Evolutionary conservation across 2,888 invertebrate genomes (phyloP).

Genomic region (Tetragonisca angustula): DNA sequence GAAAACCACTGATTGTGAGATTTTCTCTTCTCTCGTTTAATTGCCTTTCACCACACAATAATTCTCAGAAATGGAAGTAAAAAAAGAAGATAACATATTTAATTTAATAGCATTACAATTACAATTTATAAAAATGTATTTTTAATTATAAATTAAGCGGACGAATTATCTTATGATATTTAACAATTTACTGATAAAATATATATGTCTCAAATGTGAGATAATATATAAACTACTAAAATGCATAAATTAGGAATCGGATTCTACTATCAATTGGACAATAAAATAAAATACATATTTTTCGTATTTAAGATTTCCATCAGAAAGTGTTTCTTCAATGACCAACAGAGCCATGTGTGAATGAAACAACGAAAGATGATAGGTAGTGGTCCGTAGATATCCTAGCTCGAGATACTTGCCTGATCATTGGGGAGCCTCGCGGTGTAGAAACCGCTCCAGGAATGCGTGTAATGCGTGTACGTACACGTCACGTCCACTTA

Average conservation of each 20-base stretch:
- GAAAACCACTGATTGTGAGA: constrained; percentile 4
- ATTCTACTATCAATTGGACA: background rate
- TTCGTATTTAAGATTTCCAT: background rate
- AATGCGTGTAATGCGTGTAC: constrained; percentile 83
- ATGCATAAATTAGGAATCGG: background rate
- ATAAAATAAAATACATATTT: no score
- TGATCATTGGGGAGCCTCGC: constrained; percentile 80
- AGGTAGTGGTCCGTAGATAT: constrained; percentile 22
- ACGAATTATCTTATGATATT: background rate
- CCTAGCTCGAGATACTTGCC: constrained; percentile 74
- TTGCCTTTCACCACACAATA: background rate
- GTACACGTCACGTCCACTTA: constrained; percentile 81
- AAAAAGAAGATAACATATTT: background rate
- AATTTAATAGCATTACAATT: background rate
- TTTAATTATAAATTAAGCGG: background rate
- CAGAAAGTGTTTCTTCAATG: background rate
- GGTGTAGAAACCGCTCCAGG: constrained; percentile 82
- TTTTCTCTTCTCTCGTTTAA: constrained; percentile 16
- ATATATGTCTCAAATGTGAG: no score
- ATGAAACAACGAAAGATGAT: constrained; percentile 23
- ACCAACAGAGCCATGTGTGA: background rate
- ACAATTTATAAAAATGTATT: background rate
- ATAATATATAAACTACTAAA: no score
- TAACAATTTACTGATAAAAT: background rate
- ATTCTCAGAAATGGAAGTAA: background rate